Evolutionary conservation across 2,888 invertebrate species (phyloP), one percentile per base, ranked within the genome.

Genomic region (Dexiosoma caninum): DNA sequence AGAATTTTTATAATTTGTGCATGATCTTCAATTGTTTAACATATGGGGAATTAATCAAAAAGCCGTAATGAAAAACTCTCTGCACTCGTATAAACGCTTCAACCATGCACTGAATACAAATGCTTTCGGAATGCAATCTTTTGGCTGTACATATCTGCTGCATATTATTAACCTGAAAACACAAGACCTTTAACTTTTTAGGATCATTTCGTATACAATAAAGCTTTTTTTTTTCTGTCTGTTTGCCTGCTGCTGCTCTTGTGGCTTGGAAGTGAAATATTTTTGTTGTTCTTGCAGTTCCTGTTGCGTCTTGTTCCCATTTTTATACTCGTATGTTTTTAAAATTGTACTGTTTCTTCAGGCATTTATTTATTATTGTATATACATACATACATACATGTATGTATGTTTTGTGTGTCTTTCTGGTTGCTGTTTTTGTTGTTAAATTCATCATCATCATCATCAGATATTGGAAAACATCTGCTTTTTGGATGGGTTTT

Each of bases 391-490:
- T n/a, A n/a, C n/a, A n/a, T n/a, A n/a, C n/a, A n/a, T n/a, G n/a
- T n/a, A n/a, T n/a, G 9, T 69, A 3, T 27, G 2, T 10, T 32
- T 55, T 46, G 5, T 55, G 6, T 37, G n/a, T 9, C 23, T 27
- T 53, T 37, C 6, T n/a, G n/a, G n/a, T 55, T 19, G 60, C n/a
- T 46, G 46, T 46, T 62, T 32, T 32, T 9, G 30, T 44, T 49
- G 27, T 49, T 51, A n/a, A 49, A 49, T 55, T 19, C 10, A 10
- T n/a, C n/a, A n/a, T n/a, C 57, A 55, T 37, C 21, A 71, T 60
- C 69, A 49, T 42, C 62, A 69, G 72, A 35, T 62, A 78, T 69
- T 46, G 55, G 55, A 78, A 44, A 78, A 78, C 78, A 78, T 74
- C 78, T 78, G 78, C 78, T 40, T 55, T 49, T 60, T 14, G 14